phyloP scores from a whole-genome alignment of 2,113 vertebrate species.

The Upupa epops region DNA sequence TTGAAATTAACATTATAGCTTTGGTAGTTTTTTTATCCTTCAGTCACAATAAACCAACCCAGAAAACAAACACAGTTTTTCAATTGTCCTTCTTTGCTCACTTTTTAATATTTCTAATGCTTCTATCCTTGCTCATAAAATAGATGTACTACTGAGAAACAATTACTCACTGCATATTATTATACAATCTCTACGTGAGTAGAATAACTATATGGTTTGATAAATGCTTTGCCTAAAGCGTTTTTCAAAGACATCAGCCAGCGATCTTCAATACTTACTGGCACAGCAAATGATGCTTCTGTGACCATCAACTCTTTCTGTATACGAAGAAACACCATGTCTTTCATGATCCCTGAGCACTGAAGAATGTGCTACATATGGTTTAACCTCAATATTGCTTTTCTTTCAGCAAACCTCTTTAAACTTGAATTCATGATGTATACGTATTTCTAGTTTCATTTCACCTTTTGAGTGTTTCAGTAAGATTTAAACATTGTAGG shows the following conservation, averaged over 20 bases:
- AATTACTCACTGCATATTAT: not conserved
- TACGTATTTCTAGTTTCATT: not conserved
- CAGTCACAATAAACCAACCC: not conserved
- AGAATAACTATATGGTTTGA: not conserved
- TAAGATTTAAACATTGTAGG: constrained; percentile 27
- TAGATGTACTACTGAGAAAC: not conserved
- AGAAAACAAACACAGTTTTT: not conserved
- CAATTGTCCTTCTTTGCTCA: not conserved
- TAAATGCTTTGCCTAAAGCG: not conserved
- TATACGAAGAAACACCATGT: not conserved
- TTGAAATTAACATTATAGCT: not conserved
- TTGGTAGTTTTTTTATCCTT: not conserved
- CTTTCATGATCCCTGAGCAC: not conserved
- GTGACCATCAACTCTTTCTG: not conserved
- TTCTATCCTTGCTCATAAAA: not conserved
- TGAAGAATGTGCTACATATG: not conserved
- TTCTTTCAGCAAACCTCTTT: not conserved
- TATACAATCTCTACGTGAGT: not conserved
- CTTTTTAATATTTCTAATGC: not conserved
- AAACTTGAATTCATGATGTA: not conserved
- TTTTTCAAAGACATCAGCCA: not conserved
- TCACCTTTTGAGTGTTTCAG: constrained; percentile 9
- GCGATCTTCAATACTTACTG: not conserved
- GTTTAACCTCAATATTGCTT: not conserved
- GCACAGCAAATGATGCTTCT: not conserved